A percentile compares a stretch with the other conserved stretches of the same genome.
phyloP scores from a whole-genome alignment of 2,888 invertebrate genomes.

The Drosophila melanocephala region DNA sequence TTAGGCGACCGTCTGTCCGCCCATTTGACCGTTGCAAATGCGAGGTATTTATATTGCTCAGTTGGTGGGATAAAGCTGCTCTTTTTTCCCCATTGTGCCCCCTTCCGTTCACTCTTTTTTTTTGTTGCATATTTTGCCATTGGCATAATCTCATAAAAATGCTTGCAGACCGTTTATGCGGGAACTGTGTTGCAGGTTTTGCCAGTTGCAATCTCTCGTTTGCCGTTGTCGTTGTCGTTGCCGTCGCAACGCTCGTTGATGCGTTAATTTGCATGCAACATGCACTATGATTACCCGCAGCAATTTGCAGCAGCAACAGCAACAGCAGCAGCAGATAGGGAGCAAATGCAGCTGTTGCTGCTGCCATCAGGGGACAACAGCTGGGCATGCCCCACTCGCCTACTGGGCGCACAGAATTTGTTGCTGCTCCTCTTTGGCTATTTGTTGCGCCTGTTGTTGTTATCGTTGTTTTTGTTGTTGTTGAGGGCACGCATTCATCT shows the following conservation, averaged over 20 bases:
- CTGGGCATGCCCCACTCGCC: slow-evolving; percentile 54
- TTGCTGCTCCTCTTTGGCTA: slow-evolving; percentile 12
- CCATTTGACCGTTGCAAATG: slow-evolving; percentile 46
- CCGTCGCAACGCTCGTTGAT: slow-evolving; percentile 58
- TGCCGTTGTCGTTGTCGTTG: slow-evolving; percentile 65
- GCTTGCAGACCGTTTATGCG: slow-evolving; percentile 56
- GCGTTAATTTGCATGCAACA: slow-evolving; percentile 80
- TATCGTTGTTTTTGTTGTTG: slow-evolving; percentile 4
- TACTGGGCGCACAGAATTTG: slow-evolving; percentile 68
- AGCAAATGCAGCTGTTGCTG: slow-evolving; percentile 42
- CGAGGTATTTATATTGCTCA: slow-evolving; percentile 61
- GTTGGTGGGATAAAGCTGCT: slow-evolving; percentile 55
- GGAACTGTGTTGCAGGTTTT: slow-evolving; percentile 37
- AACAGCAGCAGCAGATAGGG: slow-evolving; percentile 47
- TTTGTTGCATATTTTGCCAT: slow-evolving; percentile 54
- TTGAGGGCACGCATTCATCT: slow-evolving; percentile 18
- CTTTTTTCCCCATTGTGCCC: slow-evolving; percentile 13
- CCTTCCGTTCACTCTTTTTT: not conserved
- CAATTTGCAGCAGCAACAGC: slow-evolving; percentile 65
- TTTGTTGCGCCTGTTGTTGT: slow-evolving; percentile 9
- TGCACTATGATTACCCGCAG: slow-evolving; percentile 80
- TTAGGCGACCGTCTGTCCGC: slow-evolving; percentile 17
- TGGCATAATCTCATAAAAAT: slow-evolving; percentile 75
- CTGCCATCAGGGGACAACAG: slow-evolving; percentile 43
- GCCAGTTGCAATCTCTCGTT: slow-evolving; percentile 31